A percentile compares a stretch with the other conserved stretches of the same genome.
Evolutionary conservation across 2,888 invertebrate genomes (phyloP).

Genomic region (Drosophila subsilvestris): DNA sequence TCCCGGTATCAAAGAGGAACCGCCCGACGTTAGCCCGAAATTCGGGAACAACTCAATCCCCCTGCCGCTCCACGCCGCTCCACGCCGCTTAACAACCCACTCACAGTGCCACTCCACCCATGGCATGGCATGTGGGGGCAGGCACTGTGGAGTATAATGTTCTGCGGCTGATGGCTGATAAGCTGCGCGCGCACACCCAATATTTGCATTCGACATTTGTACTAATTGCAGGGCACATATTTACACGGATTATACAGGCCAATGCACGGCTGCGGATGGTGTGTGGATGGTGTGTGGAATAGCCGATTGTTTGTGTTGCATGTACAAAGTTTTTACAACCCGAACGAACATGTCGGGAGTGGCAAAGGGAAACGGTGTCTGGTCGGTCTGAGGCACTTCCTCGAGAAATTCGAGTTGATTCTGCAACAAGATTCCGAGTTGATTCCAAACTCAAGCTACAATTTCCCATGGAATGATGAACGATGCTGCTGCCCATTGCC

Average conservation of each 20-base stretch:
- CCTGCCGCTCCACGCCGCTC: no score
- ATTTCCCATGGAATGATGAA: no score
- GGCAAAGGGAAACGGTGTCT: not conserved
- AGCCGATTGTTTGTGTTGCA: not conserved
- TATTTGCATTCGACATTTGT: constrained; percentile 63
- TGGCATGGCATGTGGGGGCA: not conserved
- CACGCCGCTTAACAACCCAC: not conserved
- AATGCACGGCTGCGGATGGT: not conserved
- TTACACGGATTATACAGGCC: constrained; percentile 41
- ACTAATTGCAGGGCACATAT: constrained; percentile 69
- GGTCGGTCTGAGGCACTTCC: not conserved
- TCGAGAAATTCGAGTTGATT: not conserved
- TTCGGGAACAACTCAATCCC: not conserved
- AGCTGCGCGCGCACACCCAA: constrained; percentile 66
- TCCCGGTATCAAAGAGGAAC: not conserved
- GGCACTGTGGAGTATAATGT: constrained; percentile 9
- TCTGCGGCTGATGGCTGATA: constrained; percentile 54
- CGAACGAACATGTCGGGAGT: not conserved
- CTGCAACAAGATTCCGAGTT: no score
- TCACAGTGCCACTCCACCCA: constrained; percentile 3
- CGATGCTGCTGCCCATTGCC: not conserved
- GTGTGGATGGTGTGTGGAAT: not conserved
- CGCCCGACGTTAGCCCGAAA: not conserved
- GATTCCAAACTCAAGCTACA: no score
- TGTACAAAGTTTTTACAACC: not conserved